Evolutionary conservation across 2,888 invertebrate genomes (phyloP), one percentile per base, ranked within the genome.

Genomic region (Hirudinaria manillensis): DNA sequence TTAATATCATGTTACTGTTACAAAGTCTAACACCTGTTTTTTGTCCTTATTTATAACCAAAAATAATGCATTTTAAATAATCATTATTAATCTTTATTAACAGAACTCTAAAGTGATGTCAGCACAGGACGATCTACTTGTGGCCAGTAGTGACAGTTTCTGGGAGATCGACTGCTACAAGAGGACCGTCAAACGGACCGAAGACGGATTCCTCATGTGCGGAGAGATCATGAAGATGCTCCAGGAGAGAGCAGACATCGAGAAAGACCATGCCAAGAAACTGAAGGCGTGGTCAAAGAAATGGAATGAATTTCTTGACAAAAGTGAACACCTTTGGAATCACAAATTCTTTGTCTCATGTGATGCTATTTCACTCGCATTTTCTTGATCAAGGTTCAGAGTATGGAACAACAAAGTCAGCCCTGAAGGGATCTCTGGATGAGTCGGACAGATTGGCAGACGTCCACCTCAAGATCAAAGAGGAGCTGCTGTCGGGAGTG

Each of bases 161-260:
- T 98, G 97, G 96, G 97, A 98, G 89, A 93, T 97, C 75, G 94
- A 94, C 79, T 95, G 97, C 87, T 98, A 95, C 87, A 96, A 96
- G 87, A 89, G 93, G 80, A 96, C 96, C 70, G 95, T 97, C 76
- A 92, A 93, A 84, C 89, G 98, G 79, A 91, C 96, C 81, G 97
- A 98, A 87, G 97, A 97, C 87, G 97, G 97, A 36, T 92, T 94
- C 87, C 90, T 93, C 85, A 88, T 97, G 75, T 97, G 97, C 87
- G 90, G 91, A 83, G 95, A 95, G 84, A 88, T 98, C 79, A 91
- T 94, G 84, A 89, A 90, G 65, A 88, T 98, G 79, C 92, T 97
- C 68, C 92, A 93, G 83, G 95, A 96, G 86, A 88, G 98, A 77
- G 93, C 95, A 0, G 97, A 98, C 84, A 95, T 99, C 80, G 99